Evolutionary conservation across 2,888 invertebrate genomes (phyloP), one percentile per base, ranked within the genome.

Genomic region (Phorcus lineatus): DNA sequence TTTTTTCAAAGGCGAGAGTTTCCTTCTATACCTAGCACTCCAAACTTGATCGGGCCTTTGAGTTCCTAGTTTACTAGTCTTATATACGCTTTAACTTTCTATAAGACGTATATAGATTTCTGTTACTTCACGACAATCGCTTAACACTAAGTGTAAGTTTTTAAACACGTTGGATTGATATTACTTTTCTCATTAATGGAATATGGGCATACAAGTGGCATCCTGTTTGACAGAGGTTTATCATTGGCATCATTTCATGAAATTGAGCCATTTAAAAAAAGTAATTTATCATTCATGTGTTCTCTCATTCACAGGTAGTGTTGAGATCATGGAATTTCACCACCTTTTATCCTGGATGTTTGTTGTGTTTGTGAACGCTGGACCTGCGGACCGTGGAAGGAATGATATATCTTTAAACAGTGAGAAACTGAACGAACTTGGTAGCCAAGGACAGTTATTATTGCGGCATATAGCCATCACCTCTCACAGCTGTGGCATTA

Each of bases 401-500:
- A 82, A 77, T 52, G 86, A 85, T 75, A 81, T 85, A 36, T 79
- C 84, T 31, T 79, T 85, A 47, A 81, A 84, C 62, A 74, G 82
- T 11, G 75, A 83, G 40, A 81, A 82, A 74, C 79, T 87, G 28
- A 79, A 83, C 31, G 67, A 82, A 67, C 79, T 85, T 1, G 87
- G 86, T 31, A 82, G 81, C 77, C 81, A 84, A n/a, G 86, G 83
- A 2, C 84, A 87, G 67, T 77, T 83, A 40, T 52, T 87, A 57
- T 66, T 87, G 22, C 79, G 84, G 17, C 82, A 90, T 74, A 89
- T 90, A 19, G 90, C 90, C 36, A 87, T 88, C 74, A 84, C 86
- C 76, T 87, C 89, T 11, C 90, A 90, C 78, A 87, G 88, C 55
- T 91, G 91, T 82, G 89, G 88, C n/a, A 85, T 89, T 19, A 86